Evolutionary conservation across 2,797 vertebrate genomes (phyloP), one percentile per base, ranked within the genome.

Genomic region (Semotilus atromaculatus): DNA sequence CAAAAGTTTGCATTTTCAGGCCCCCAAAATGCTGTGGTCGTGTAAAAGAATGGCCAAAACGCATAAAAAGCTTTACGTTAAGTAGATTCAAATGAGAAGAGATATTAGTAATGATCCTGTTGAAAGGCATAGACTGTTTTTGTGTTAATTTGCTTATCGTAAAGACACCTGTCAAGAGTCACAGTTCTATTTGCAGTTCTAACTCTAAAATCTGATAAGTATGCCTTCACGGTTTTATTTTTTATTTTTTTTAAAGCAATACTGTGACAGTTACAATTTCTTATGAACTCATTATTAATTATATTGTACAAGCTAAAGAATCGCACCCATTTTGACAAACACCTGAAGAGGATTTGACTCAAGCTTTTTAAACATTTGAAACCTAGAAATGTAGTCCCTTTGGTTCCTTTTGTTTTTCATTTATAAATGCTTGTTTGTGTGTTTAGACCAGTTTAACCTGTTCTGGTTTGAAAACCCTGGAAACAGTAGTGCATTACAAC

Each of bases 391-490:
- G 10, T 34, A 16, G 64, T 60, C 84, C 16, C 19, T 75, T 79
- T 40, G 76, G 81, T 86, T 88, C 68, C 86, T 86, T 84, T 60
- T 81, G 43, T 87, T 82, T 77, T 45, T 82, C 51, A 23, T 77
- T 53, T 71, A 66, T 58, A 86, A 72, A 62, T 83, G 75, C 64
- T 80, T 90, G 85, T 90, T 91, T 88, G 75, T 90, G 89, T 84
- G 82, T 90, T 90, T 86, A 74, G 86, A 95, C 94, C 92, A 88
- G 94, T 92, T 90, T 18, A 82, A 92, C 94, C 91, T 90, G 93
- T 95, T 89, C 76, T 82, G n/a, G 43, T 88, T 88, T 85, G 53
- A 81, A 87, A 89, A 55, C 87, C 86, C 78, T 93, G 64, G 77
- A 90, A 92, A 92, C 90, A 88, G 92, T 91, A 91, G 86, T 66